phyloP scores from a whole-genome alignment of 2,797 vertebrate species.

The Sylvilagus floridanus region DNA sequence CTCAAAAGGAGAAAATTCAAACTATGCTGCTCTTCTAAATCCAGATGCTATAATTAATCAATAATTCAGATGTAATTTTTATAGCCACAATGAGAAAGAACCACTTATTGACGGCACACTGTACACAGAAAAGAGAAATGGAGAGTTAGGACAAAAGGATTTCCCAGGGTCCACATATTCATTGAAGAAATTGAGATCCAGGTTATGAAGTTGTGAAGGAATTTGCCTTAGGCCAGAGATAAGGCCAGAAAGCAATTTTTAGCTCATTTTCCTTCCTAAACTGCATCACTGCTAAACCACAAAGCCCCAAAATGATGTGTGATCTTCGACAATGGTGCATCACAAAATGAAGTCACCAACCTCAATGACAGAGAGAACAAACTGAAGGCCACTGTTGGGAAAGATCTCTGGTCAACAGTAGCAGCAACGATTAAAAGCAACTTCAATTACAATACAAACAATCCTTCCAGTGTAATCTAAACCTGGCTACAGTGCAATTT shows the following conservation, averaged over 20 bases:
- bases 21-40: not conserved
- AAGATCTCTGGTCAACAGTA: not conserved
- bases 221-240: not conserved
- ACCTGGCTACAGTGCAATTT: not conserved
- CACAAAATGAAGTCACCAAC: not conserved
- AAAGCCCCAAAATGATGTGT: not conserved
- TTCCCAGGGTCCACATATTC: not conserved
- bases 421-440: conserved; percentile 24
- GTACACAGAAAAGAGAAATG: not conserved
- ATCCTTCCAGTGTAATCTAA: not conserved
- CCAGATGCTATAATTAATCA: not conserved
- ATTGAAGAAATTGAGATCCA: not conserved
- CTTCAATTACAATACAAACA: conserved; percentile 40
- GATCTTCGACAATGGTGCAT: not conserved
- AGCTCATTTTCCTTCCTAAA: not conserved
- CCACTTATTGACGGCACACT: not conserved
- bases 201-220: not conserved
- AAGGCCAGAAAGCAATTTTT: not conserved
- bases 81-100: not conserved
- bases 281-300: not conserved
- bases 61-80: not conserved
- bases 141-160: not conserved
- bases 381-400: not conserved
- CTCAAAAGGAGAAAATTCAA: conserved; percentile 19
- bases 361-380: not conserved